Base-by-base conservation (phyloP, 2,113 vertebrate genomes). In the Sinocyclocheilus anophthalmus region DNA sequence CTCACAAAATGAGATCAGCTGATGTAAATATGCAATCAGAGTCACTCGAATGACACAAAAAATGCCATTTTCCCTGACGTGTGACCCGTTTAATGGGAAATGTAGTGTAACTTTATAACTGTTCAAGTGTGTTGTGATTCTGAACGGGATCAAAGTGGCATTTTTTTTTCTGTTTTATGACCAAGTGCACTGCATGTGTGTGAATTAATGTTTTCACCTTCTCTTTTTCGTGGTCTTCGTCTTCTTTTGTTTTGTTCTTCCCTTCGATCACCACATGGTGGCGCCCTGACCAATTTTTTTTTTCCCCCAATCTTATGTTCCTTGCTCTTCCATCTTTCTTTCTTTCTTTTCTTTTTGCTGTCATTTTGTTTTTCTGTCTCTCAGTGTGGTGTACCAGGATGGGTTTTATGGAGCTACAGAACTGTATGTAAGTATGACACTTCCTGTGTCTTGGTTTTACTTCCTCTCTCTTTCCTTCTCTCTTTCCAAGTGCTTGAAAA, bases 331-430 rank as follows among this genome's bases (percentile, higher is more conserved):
- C 88, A 91, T 75, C 90, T 89, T 85, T 8, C 42, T 42, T 37
- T 37, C 33, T 37, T 37, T 37, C 37, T 45, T 65, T 86, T 77
- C 88, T 86, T 30, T 79, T 26, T 78, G 26, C 78, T 80, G 61
- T 84, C 83, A 55, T 80, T 76, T 70, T 65, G 86, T 90, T 88
- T 88, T 85, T 45, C 42, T 90, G 53, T 88, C 92, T 88, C 88
- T 93, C 91, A 95, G 95, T 85, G 94, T 96, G 93, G 95, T 96
- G 94, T 96, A 96, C 94, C 95, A 95, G 92, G 95, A 96, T 92
- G 95, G 95, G 86, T 96, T 96, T 94, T 95, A 96, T 91, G 85
- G 95, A 92, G 94, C 95, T n/a, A 95, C 94, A 81, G 95, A 96
- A 85, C 93, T 96, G 90, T 96, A 96, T 92, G 95, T 96, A 94